A percentile compares a stretch with the other conserved stretches of the same genome.
These are phyloP conservation scores for Alloscopus bannaensis DNA, from an alignment of 2,888 invertebrate species.

Conservation along the genomic window DNA sequence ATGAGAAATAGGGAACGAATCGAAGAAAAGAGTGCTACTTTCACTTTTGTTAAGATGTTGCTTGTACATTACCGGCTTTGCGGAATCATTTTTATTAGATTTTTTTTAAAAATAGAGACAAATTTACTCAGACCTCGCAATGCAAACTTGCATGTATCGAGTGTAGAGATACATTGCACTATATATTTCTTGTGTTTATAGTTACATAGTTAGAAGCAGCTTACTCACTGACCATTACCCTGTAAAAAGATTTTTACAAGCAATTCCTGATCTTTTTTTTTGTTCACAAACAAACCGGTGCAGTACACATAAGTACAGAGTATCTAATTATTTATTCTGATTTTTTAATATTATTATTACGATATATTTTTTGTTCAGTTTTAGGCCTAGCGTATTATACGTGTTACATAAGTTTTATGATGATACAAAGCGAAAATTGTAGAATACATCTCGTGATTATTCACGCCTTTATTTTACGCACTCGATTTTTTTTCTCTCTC, in stretches of 20 bases:
- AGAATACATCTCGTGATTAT: too few relatives aligned
- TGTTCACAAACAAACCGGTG: too few relatives aligned
- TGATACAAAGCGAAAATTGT: too few relatives aligned
- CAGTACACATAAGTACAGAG: slow-evolving; percentile 10
- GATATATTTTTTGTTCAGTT: neutral
- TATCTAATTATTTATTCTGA: slow-evolving; percentile 2
- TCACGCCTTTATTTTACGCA: too few relatives aligned
- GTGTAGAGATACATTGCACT: neutral
- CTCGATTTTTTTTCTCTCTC: too few relatives aligned
- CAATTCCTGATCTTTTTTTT: neutral
- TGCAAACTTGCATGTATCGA: neutral
- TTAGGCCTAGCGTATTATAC: neutral
- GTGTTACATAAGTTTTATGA: neutral
- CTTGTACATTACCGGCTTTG: neutral
- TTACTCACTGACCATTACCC: slow-evolving; percentile 12
- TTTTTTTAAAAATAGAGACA: neutral
- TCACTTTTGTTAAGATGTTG: neutral
- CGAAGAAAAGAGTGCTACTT: neutral
- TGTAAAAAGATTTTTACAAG: neutral
- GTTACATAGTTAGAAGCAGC: neutral
- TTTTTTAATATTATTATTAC: neutral
- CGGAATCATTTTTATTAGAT: neutral
- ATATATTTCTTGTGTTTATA: neutral
- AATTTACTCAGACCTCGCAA: neutral
- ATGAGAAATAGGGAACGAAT: neutral